Conservation (phyloP, 1,140 invertebrate species). For the Hydropsyche tenuis region DNA sequence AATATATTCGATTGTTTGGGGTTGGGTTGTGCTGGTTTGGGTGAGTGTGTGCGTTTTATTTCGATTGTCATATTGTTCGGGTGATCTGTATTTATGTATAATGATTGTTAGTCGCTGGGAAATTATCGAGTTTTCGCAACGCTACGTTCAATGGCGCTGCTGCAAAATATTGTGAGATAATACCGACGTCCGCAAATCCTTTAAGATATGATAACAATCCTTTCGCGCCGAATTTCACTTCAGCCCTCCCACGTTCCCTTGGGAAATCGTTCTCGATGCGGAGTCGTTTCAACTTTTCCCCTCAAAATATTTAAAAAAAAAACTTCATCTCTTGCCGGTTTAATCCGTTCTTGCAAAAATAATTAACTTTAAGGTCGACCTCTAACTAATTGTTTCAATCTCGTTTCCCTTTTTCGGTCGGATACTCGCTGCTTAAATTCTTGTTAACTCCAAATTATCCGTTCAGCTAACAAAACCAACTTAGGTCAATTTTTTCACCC, state of each 20-base stretch:
- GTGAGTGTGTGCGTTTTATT: no score
- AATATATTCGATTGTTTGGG: no score
- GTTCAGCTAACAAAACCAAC: slow-evolving; percentile 15
- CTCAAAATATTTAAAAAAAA: slow-evolving; percentile 42
- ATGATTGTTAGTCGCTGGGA: no score
- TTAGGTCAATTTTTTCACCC: slow-evolving; percentile 22
- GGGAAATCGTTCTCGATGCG: slow-evolving; percentile 48
- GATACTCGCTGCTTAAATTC: slow-evolving; percentile 30
- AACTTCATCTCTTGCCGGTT: slow-evolving; percentile 26
- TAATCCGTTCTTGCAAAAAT: slow-evolving; percentile 47
- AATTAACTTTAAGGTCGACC: slow-evolving; percentile 46
- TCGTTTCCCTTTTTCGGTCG: slow-evolving; percentile 36
- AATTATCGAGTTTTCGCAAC: no score
- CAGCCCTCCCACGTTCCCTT: slow-evolving; percentile 24
- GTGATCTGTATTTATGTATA: no score
- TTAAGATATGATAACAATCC: slow-evolving; percentile 48
- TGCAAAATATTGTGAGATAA: slow-evolving; percentile 17
- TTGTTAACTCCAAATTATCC: slow-evolving; percentile 36
- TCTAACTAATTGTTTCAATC: slow-evolving; percentile 48
- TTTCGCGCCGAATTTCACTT: slow-evolving; percentile 27
- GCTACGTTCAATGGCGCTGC: no score
- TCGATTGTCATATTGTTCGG: no score
- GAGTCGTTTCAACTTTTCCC: slow-evolving; percentile 44
- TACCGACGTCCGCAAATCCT: slow-evolving; percentile 34
- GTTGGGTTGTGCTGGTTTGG: no score